Evolutionary conservation across 2,888 invertebrate species (phyloP).

Genomic region (Melanostoma mellinum): DNA sequence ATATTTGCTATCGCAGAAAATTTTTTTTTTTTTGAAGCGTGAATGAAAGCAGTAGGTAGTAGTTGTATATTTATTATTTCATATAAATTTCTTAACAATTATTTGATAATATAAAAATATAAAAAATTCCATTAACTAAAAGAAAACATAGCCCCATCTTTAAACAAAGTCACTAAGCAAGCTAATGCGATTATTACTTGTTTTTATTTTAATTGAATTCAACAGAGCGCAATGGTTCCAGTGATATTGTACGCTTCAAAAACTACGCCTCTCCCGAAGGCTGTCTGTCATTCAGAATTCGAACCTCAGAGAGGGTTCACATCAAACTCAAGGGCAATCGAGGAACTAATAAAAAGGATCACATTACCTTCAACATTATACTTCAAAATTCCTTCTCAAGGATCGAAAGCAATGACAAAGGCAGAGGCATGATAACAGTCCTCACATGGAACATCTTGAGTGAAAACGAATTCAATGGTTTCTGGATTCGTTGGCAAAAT

Average conservation of each 20-base stretch:
- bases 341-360: background rate
- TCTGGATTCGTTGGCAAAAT: conserved; percentile 22
- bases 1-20: too few relatives aligned
- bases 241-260: conserved; percentile 11
- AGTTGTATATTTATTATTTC: too few relatives aligned
- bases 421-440: background rate
- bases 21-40: too few relatives aligned
- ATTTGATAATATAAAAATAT: too few relatives aligned
- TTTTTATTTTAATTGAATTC: too few relatives aligned
- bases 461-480: background rate
- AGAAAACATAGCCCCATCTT: too few relatives aligned
- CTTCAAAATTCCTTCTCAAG: conserved; percentile 14
- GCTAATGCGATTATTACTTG: too few relatives aligned
- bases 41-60: too few relatives aligned
- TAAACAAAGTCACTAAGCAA: too few relatives aligned
- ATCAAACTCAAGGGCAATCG: background rate
- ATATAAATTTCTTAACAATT: too few relatives aligned
- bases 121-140: too few relatives aligned
- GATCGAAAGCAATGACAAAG: conserved; percentile 9
- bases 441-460: background rate
- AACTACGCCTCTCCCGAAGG: conserved; percentile 21
- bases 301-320: background rate
- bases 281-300: conserved; percentile 4
- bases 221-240: conserved; percentile 2
- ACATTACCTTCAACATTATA: background rate